Percentiles rank a stretch among this genome's conserved stretches.
phyloP scores from a whole-genome alignment of 2,888 invertebrate species.

The Neoaliturus tenellus region DNA sequence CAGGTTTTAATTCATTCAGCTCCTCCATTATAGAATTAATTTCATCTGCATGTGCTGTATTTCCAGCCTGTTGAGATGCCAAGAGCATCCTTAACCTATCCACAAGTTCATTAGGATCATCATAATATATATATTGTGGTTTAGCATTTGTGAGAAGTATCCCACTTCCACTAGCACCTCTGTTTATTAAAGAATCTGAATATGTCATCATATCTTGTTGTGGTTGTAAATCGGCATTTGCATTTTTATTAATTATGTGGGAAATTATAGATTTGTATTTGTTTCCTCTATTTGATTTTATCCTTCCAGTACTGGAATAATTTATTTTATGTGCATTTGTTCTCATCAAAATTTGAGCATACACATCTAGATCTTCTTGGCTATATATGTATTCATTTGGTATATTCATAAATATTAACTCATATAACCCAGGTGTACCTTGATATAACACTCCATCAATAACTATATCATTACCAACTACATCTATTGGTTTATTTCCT shows the following conservation, averaged over 20 bases:
- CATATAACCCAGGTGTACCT: constrained; percentile 37
- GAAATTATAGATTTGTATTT: constrained; percentile 29
- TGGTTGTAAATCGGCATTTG: background rate
- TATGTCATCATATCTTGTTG: background rate
- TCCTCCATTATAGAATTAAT: constrained; percentile 57
- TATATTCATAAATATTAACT: constrained; percentile 15
- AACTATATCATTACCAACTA: background rate
- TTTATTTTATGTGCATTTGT: constrained; percentile 21
- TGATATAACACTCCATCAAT: background rate
- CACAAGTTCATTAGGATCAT: constrained; percentile 63
- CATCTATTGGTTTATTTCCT: background rate
- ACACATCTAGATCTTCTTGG: constrained; percentile 18
- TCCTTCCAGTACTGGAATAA: background rate
- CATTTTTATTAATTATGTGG: background rate
- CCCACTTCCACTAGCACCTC: background rate
- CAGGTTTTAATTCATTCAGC: background rate
- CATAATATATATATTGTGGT: constrained; percentile 55
- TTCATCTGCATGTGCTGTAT: constrained; percentile 59
- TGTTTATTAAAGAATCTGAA: background rate
- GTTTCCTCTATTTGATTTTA: constrained; percentile 23
- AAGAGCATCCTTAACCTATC: constrained; percentile 60
- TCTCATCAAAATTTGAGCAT: background rate
- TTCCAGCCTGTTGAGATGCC: constrained; percentile 60
- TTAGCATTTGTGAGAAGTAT: background rate
- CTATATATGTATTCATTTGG: constrained; percentile 1